phyloP scores from a whole-genome alignment of 2,113 vertebrate species.

The Rhizomys pruinosus region DNA sequence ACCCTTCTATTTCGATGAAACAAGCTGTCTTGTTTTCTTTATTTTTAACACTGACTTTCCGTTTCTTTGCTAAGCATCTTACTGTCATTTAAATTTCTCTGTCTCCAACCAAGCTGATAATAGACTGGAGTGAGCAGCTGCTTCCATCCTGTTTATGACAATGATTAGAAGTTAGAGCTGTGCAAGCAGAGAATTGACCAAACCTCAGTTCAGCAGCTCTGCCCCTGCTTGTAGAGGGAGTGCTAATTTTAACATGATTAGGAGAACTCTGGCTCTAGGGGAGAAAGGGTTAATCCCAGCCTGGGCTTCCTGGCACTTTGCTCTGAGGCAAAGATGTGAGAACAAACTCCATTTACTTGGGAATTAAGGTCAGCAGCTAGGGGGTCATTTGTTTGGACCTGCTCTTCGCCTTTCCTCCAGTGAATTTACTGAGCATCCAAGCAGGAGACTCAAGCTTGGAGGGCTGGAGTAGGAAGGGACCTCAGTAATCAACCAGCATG shows the following conservation, averaged over 20 bases:
- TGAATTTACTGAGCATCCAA: slow-evolving; percentile 7
- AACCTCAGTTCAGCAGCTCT: slow-evolving; percentile 34
- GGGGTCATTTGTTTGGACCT: not conserved
- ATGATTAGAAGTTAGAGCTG: slow-evolving; percentile 67
- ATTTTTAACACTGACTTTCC: slow-evolving; percentile 87
- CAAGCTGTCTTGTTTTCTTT: slow-evolving; percentile 90
- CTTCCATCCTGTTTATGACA: slow-evolving; percentile 75
- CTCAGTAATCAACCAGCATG: not conserved
- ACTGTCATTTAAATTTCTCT: slow-evolving; percentile 86
- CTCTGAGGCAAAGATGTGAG: not conserved
- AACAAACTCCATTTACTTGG: not conserved
- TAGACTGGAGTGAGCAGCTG: slow-evolving; percentile 83
- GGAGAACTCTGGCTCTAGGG: slow-evolving; percentile 42
- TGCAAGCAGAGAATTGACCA: slow-evolving; percentile 56
- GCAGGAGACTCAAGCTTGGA: not conserved
- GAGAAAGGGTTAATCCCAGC: slow-evolving; percentile 27
- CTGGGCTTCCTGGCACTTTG: slow-evolving; percentile 44
- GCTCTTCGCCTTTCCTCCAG: not conserved
- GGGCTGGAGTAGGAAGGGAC: no score
- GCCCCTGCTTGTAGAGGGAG: slow-evolving; percentile 40
- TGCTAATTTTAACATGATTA: slow-evolving; percentile 50
- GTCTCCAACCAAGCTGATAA: slow-evolving; percentile 82
- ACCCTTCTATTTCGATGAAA: slow-evolving; percentile 89
- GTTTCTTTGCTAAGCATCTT: slow-evolving; percentile 86
- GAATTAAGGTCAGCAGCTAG: not conserved